phyloP scores from a whole-genome alignment of 2,797 vertebrate genomes.

The Streptopelia turtur region DNA sequence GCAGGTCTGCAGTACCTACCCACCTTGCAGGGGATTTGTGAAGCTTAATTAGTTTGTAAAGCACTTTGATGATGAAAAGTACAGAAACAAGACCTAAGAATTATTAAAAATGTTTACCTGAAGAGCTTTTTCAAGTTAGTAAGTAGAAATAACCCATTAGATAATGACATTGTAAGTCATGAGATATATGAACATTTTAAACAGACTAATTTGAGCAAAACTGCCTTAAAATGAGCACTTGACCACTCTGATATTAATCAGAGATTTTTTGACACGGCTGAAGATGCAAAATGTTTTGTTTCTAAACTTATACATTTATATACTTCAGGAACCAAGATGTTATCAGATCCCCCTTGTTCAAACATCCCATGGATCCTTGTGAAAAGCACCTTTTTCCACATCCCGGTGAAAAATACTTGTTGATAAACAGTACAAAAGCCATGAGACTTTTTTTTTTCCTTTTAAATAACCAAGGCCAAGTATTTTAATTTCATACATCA shows the following conservation, averaged over 20 bases:
- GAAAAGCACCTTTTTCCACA: background rate
- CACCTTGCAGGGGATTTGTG: conserved; percentile 22
- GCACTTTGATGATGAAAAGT: conserved; percentile 53
- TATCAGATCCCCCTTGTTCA: background rate
- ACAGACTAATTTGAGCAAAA: background rate
- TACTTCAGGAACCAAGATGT: background rate
- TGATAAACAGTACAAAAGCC: background rate
- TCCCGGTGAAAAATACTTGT: background rate
- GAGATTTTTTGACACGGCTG: background rate
- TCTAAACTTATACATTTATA: background rate
- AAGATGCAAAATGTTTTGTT: background rate
- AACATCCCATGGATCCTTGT: background rate
- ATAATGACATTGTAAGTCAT: background rate
- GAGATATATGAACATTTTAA: background rate
- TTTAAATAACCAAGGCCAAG: background rate
- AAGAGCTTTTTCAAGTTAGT: conserved; percentile 36
- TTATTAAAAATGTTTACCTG: conserved; percentile 55
- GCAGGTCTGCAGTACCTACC: background rate
- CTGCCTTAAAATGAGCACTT: background rate
- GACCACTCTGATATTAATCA: background rate
- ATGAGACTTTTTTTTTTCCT: background rate
- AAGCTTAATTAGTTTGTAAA: conserved; percentile 54
- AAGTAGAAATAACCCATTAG: conserved; percentile 21
- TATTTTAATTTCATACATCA: background rate
- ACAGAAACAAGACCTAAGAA: conserved; percentile 35